These are phyloP conservation scores for Gastracanthus pulcherrimus DNA, from an alignment of 2,888 invertebrate species.

Conservation along the genomic window DNA sequence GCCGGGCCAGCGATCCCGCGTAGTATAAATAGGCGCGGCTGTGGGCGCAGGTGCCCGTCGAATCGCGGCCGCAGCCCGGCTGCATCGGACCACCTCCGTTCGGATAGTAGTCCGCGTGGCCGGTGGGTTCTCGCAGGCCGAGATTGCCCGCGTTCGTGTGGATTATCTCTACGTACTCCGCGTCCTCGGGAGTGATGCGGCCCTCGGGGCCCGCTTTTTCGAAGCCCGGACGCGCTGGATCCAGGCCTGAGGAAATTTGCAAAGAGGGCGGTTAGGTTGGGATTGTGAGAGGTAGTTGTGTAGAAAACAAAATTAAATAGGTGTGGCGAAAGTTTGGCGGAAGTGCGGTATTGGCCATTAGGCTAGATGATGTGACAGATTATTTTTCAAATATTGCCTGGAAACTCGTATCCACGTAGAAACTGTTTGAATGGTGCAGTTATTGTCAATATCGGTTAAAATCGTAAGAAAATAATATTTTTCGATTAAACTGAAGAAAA, in stretches of 20 bases:
- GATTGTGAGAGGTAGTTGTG: too few species aligned
- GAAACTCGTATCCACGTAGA: too few species aligned
- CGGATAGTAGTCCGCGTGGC: slow-evolving; percentile 62
- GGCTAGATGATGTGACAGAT: too few species aligned
- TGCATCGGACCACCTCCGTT: slow-evolving; percentile 61
- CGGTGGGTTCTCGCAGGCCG: slow-evolving; percentile 50
- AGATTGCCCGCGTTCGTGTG: slow-evolving; percentile 61
- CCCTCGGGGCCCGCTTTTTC: background rate
- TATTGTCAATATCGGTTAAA: too few species aligned
- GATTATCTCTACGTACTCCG: slow-evolving; percentile 60
- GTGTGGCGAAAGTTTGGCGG: too few species aligned
- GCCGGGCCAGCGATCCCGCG: slow-evolving; percentile 57
- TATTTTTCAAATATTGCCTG: too few species aligned
- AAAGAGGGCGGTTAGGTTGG: too few species aligned
- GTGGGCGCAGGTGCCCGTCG: slow-evolving; percentile 56
- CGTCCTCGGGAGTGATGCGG: slow-evolving; percentile 57
- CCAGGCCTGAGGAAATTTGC: slow-evolving; percentile 61
- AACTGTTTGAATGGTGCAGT: too few species aligned
- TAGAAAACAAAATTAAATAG: too few species aligned
- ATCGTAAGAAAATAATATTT: too few species aligned
- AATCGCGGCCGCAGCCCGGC: slow-evolving; percentile 55
- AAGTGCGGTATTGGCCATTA: too few species aligned
- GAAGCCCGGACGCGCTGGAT: slow-evolving; percentile 63
- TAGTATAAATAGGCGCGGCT: slow-evolving; percentile 59
- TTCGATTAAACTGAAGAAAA: too few species aligned